A percentile compares a stretch with the other conserved stretches of the same genome.
Conservation (phyloP, 2,888 invertebrate species). For the Drosophila prostipennis region DNA sequence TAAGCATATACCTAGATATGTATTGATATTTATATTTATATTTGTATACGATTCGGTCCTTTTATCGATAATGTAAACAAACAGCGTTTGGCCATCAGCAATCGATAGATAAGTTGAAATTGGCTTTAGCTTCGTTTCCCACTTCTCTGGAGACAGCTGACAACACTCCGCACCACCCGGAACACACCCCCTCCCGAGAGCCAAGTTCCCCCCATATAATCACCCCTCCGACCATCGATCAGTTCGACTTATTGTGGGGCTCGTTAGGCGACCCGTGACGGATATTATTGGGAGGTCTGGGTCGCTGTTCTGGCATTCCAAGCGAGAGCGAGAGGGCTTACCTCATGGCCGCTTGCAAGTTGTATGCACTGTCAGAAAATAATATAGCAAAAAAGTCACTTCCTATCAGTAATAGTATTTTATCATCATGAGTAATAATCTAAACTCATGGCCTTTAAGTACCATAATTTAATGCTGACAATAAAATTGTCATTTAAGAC, state of each 20-base stretch:
- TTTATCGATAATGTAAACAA: constrained; percentile 73
- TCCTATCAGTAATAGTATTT: not conserved
- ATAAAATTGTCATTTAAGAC: not conserved
- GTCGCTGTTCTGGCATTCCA: constrained; percentile 29
- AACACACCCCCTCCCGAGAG: not conserved
- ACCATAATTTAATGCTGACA: not conserved
- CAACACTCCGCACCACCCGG: constrained; percentile 6
- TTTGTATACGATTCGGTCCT: constrained; percentile 38
- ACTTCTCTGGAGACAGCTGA: constrained; percentile 21
- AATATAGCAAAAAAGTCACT: not conserved
- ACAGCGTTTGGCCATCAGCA: constrained; percentile 57
- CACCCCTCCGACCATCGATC: constrained; percentile 35
- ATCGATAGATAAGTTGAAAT: constrained; percentile 32
- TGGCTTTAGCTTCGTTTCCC: constrained; percentile 4
- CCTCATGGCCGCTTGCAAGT: constrained; percentile 10
- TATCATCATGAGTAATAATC: not conserved
- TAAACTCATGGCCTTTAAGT: not conserved
- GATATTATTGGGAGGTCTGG: constrained; percentile 35
- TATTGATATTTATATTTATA: constrained; percentile 19
- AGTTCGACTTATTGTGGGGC: constrained; percentile 29
- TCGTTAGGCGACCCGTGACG: constrained; percentile 43
- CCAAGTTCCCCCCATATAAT: not conserved
- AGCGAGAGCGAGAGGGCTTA: constrained; percentile 9
- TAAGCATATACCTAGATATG: constrained; percentile 19
- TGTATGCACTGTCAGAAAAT: constrained; percentile 7